phyloP scores from a whole-genome alignment of 2,888 invertebrate species.

The Philaethria dido region DNA sequence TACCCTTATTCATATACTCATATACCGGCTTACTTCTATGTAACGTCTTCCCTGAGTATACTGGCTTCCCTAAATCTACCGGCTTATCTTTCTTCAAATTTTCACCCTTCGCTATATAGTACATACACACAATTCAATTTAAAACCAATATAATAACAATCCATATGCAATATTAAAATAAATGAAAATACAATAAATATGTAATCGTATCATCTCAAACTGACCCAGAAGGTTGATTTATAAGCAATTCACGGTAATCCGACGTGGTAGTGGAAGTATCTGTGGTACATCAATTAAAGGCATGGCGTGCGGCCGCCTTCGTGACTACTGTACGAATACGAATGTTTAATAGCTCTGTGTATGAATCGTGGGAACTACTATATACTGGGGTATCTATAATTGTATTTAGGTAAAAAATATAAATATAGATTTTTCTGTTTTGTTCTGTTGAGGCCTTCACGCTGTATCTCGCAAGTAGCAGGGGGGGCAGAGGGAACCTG shows the following conservation, averaged over 20 bases:
- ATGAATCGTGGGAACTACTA: conserved; percentile 55
- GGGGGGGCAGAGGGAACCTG: no score
- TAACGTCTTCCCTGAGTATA: no score
- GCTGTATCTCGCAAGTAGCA: no score
- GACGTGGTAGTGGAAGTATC: conserved; percentile 37
- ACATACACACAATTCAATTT: neutral
- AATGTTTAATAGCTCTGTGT: conserved; percentile 49
- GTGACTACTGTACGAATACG: conserved; percentile 55
- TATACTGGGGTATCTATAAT: conserved; percentile 44
- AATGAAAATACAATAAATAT: conserved; percentile 15
- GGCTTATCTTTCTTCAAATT: no score
- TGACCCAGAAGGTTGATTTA: conserved; percentile 39
- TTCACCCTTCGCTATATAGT: no score
- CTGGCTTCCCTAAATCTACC: no score
- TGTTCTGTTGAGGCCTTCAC: no score
- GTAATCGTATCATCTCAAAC: conserved; percentile 27
- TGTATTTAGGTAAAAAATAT: no score
- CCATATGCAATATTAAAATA: neutral
- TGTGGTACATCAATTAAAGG: conserved; percentile 48
- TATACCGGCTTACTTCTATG: no score
- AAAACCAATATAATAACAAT: conserved; percentile 8
- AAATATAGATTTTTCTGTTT: no score
- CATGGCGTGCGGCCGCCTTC: conserved; percentile 46
- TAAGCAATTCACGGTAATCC: conserved; percentile 38
- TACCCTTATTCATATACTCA: no score